These are phyloP conservation scores for Spatula clypeata DNA, from an alignment of 2,797 vertebrate genomes.

Conservation along the genomic window DNA sequence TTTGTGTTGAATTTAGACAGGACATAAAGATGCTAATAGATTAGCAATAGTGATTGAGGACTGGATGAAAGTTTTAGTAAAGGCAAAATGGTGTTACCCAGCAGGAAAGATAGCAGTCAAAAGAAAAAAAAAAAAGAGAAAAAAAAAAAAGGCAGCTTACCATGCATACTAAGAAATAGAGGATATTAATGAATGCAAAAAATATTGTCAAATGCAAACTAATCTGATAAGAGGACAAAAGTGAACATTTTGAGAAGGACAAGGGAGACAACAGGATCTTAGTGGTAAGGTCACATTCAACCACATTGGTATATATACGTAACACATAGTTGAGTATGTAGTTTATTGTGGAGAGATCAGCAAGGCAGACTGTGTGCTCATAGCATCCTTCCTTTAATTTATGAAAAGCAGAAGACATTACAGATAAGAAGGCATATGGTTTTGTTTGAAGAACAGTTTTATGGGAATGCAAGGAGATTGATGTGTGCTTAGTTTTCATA, in stretches of 20 bases:
- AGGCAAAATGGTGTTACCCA: neutral
- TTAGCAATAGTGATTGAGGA: neutral
- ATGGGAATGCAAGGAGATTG: neutral
- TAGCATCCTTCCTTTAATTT: neutral
- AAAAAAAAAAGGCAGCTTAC: too few species aligned
- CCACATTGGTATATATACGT: rapidly evolving
- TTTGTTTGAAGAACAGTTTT: neutral
- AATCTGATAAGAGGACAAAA: neutral
- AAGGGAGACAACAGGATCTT: neutral
- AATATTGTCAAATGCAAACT: neutral
- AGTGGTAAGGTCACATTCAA: neutral
- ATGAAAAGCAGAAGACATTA: neutral
- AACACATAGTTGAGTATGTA: neutral
- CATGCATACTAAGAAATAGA: neutral
- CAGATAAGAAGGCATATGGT: neutral
- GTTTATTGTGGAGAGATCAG: neutral
- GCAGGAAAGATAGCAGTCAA: neutral
- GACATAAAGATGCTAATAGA: neutral
- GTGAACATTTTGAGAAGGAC: neutral
- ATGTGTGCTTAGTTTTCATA: neutral
- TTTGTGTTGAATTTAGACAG: neutral
- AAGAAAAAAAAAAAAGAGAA: neutral
- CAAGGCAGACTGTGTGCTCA: neutral
- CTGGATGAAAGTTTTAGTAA: neutral
- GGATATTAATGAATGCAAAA: neutral